Conservation (phyloP, 2,797 vertebrate genomes). For the Chaenodraco wilsoni region DNA sequence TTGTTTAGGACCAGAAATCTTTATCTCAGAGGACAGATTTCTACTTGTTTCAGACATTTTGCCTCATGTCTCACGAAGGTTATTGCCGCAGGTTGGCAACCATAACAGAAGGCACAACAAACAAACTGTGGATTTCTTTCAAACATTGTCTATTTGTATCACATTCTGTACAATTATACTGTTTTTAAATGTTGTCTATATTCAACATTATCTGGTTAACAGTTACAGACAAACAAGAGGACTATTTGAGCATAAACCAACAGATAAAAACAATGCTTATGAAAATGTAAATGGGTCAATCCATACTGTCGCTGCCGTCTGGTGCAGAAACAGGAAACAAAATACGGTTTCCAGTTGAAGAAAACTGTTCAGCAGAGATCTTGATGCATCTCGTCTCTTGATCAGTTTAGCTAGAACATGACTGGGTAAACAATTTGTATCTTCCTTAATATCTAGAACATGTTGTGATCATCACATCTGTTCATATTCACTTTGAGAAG, state of each 20-base stretch:
- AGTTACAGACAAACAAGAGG: slow-evolving; percentile 14
- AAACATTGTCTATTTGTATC: neutral
- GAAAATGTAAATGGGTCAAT: slow-evolving; percentile 18
- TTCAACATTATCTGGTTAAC: neutral
- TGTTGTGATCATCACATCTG: too few relatives aligned
- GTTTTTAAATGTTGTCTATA: neutral
- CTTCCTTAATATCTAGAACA: too few relatives aligned
- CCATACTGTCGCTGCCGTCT: slow-evolving; percentile 6
- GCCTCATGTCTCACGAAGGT: neutral
- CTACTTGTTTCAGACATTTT: neutral
- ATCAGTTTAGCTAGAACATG: too few relatives aligned
- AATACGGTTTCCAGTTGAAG: too few relatives aligned
- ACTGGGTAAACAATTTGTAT: too few relatives aligned
- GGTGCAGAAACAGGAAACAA: neutral
- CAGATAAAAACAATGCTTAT: neutral
- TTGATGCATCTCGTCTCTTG: neutral
- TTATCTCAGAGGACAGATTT: neutral
- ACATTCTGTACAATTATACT: neutral
- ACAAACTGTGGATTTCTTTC: neutral
- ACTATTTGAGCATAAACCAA: neutral
- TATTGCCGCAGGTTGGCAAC: neutral
- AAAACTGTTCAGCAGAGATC: too few relatives aligned
- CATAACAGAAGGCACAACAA: neutral
- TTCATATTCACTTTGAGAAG: too few relatives aligned
- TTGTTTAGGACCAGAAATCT: neutral